Evolutionary conservation across 2,797 vertebrate genomes (phyloP), one percentile per base, ranked within the genome.

Genomic region (Salmo trutta): DNA sequence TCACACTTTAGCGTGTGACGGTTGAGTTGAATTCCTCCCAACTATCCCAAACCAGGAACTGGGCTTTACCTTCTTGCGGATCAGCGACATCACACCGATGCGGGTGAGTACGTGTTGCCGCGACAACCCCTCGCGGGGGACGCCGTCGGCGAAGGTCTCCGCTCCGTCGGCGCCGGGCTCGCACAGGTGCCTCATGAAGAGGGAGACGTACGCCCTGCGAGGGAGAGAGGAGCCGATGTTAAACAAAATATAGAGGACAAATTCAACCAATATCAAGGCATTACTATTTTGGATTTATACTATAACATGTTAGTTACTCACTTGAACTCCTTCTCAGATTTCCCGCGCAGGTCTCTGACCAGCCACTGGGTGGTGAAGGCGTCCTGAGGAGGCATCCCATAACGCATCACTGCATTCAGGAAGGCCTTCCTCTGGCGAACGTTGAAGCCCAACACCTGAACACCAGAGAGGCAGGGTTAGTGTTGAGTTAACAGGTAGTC

Each of bases 301-400:
- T 47, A 47, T 47, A 47, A 47, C 41, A 12, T 3, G 41, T 0
- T 2, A 0, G 19, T 17, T 41, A 81, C 87, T 93, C 93, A 99
- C 98, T 99, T 99, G 90, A 99, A 99, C 88, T 99, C 98, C 36
- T 98, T 99, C 89, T 99, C 98, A 12, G 98, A 98, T 80, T 99
- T 99, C 86, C 98, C 98, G 72, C 98, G 96, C 73, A 99, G 94
- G 87, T 99, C 98, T 78, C 98, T 91, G 84, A 99, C 98, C 83
- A 99, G 95, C 98, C 98, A 99, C 86, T 99, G 97, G 16, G 98
- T 99, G 79, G 98, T 99, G 89, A 99, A 99, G 81, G 98, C 98
- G 75, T 99, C 98, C 83, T 99, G 98, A 2, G 98, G 98, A 0
- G 98, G 98, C 98, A 99, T 99, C 83, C 98, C 98, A 41, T 99